Evolutionary conservation across 1,140 invertebrate genomes (phyloP).

Genomic region (Drosophila busckii): DNA sequence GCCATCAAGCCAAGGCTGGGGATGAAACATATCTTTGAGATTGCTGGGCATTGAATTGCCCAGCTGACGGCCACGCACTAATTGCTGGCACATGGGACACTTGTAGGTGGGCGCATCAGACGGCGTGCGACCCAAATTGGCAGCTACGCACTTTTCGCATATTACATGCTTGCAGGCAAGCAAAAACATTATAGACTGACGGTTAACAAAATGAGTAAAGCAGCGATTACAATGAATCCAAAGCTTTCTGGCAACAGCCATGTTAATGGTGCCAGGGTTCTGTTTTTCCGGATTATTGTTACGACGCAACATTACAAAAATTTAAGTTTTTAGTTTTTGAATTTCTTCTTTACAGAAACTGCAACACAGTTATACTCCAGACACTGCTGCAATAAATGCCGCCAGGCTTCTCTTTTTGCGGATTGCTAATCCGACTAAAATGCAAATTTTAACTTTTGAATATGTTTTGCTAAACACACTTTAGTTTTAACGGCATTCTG

Average conservation of each 20-base stretch:
- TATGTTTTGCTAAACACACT: too few relatives aligned
- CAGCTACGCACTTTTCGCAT: slow-evolving; percentile 45
- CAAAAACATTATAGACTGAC: slow-evolving; percentile 28
- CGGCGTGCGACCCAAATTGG: slow-evolving; percentile 25
- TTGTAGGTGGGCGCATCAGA: slow-evolving; percentile 32
- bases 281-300: not conserved
- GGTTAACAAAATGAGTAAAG: slow-evolving; percentile 21
- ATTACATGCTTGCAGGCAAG: slow-evolving; percentile 56
- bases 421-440: too few relatives aligned
- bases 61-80: slow-evolving; percentile 45
- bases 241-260: slow-evolving; percentile 18
- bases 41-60: slow-evolving; percentile 41
- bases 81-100: slow-evolving; percentile 39
- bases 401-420: too few relatives aligned
- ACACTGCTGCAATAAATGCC: too few relatives aligned
- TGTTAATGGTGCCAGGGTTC: not conserved
- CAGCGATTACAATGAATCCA: slow-evolving; percentile 70
- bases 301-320: too few relatives aligned
- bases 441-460: too few relatives aligned
- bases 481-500: too few relatives aligned
- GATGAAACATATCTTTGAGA: slow-evolving; percentile 55
- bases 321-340: too few relatives aligned
- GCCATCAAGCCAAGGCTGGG: slow-evolving; percentile 37
- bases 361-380: too few relatives aligned
- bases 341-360: too few relatives aligned